phyloP scores from a whole-genome alignment of 2,113 vertebrate genomes.

The Oncorhynchus keta region DNA sequence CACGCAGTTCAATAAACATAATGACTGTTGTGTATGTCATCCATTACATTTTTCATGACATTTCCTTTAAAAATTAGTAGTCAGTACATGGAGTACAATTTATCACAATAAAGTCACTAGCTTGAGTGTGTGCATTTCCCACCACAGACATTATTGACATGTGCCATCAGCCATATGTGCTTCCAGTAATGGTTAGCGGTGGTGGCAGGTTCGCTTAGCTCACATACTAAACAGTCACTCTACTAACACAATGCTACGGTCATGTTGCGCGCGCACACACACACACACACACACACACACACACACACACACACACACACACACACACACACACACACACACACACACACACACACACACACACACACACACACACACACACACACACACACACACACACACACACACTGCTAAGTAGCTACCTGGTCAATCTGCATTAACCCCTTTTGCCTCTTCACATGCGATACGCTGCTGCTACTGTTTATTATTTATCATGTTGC shows the following conservation, averaged over 20 bases:
- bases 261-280: neutral
- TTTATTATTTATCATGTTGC: too few species aligned
- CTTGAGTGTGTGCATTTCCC: neutral
- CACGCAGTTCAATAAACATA: conserved; percentile 20
- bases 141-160: conserved; percentile 24
- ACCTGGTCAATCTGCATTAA: too few species aligned
- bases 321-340: neutral
- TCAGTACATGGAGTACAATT: conserved; percentile 38
- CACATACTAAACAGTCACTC: neutral
- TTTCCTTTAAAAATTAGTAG: conserved; percentile 36
- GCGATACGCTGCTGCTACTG: too few species aligned
- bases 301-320: neutral
- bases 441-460: too few species aligned
- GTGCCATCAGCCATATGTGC: conserved; percentile 3
- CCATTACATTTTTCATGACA: conserved; percentile 31
- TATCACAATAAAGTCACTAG: conserved; percentile 25
- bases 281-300: neutral
- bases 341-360: too few species aligned
- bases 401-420: neutral
- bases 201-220: conserved; percentile 5
- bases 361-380: too few species aligned
- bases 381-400: neutral
- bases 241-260: neutral
- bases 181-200: conserved; percentile 10
- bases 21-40: conserved; percentile 23